Evolutionary conservation across 2,113 vertebrate genomes (phyloP), one percentile per base, ranked within the genome.

Genomic region (Varanus salvator): DNA sequence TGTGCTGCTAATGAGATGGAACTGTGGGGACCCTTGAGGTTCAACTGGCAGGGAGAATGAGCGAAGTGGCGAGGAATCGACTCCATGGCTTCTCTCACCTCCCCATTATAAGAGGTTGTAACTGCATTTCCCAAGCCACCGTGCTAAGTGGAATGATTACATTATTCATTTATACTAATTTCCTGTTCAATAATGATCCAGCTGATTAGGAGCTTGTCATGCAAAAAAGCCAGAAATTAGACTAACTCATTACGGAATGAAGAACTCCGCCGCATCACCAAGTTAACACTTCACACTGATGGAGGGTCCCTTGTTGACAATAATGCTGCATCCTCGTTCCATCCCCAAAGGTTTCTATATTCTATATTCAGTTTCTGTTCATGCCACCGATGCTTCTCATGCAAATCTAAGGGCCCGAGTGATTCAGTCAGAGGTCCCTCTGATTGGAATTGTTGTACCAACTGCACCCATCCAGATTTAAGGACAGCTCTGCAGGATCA

Each of bases 131-230:
- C 71, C 88, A 38, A 89, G 57, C 44, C 44, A 1, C 25, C 3
- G 7, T 71, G n/a, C 66, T 84, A 86, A 93, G 77, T 69, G 38
- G 66, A 64, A 86, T 84, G 84, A 84, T 89, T 89, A 80, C 80
- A 87, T 83, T 87, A 72, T 85, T 93, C 87, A 87, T 50, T 84
- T 91, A 86, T 84, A 82, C 89, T 87, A 64, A 81, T 83, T 66
- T 91, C 74, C 54, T 83, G 80, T 87, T 86, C 90, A 60, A 48
- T 38, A 54, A 82, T n/a, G 71, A 80, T 84, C 64, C 76, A 27
- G 60, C 81, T 6, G 27, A 50, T 48, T 72, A 78, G 87, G 81
- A 44, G 85, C 81, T 87, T 64, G 82, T 84, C 87, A 23, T 21
- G 72, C 83, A 76, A 91, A 75, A 91, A 71, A 80, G 44, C 54